These are phyloP conservation scores for Pygoscelis antarcticus DNA, from an alignment of 2,113 vertebrate species.

Conservation along the genomic window DNA sequence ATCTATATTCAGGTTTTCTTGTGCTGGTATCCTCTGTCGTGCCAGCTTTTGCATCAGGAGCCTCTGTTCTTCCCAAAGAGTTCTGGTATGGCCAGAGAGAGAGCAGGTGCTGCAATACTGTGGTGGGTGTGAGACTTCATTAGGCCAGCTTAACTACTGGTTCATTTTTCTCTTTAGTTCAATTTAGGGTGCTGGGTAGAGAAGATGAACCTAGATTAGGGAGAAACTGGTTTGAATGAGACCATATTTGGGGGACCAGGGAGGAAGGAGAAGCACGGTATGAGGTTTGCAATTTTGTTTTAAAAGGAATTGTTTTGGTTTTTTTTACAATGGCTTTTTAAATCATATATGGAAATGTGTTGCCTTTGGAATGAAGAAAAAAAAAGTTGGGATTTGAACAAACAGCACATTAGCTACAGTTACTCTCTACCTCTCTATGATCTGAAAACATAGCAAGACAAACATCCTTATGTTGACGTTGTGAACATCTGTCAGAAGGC, in stretches of 20 bases:
- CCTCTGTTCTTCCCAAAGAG: background rate
- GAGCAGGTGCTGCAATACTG: background rate
- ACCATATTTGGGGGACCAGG: fast-evolving
- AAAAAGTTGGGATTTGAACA: background rate
- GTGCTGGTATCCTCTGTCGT: background rate
- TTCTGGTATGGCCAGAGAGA: background rate
- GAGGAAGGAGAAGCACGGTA: background rate
- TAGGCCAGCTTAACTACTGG: background rate
- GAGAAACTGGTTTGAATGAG: background rate
- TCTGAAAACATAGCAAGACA: background rate
- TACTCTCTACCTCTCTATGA: background rate
- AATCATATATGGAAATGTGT: background rate
- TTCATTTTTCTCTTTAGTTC: background rate
- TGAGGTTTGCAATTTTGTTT: background rate
- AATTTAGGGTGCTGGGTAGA: background rate
- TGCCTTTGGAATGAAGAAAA: background rate
- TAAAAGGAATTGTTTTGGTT: background rate
- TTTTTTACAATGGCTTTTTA: background rate
- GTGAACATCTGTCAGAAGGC: background rate
- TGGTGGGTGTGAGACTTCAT: background rate
- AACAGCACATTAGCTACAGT: background rate
- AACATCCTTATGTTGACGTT: background rate
- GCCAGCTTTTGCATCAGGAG: background rate
- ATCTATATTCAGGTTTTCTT: background rate
- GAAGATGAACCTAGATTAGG: background rate